These are phyloP conservation scores for silkworm (Bombyx mori) DNA, from an alignment of 1,140 invertebrate species.

Conservation along the genomic window ASM3026992v2 NC_085130.1:11720501-11721000, in stretches of 20 bases:
- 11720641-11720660: constrained; percentile 64
- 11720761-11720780: constrained; percentile 57
- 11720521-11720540: constrained; percentile 60
- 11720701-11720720: constrained; percentile 52
- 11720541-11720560: constrained; percentile 66
- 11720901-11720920: constrained; percentile 51
- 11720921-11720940: constrained; percentile 54
- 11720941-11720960: constrained; percentile 60
- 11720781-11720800: constrained; percentile 57
- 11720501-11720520: constrained; percentile 58
- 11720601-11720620: constrained; percentile 60
- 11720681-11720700: constrained; percentile 58
- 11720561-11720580: constrained; percentile 45
- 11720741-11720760: constrained; percentile 56
- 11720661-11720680: constrained; percentile 56
- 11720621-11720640: constrained; percentile 62
- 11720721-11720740: constrained; percentile 54
- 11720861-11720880: constrained; percentile 57
- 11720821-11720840: constrained; percentile 63
- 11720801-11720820: constrained; percentile 56
- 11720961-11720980: constrained; percentile 38
- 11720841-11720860: constrained; percentile 61
- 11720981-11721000: constrained; percentile 48
- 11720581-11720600: constrained; percentile 62
- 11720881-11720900: constrained; percentile 54